Conservation (phyloP, 2,888 invertebrate genomes). For the Tuberolachnus salignus region DNA sequence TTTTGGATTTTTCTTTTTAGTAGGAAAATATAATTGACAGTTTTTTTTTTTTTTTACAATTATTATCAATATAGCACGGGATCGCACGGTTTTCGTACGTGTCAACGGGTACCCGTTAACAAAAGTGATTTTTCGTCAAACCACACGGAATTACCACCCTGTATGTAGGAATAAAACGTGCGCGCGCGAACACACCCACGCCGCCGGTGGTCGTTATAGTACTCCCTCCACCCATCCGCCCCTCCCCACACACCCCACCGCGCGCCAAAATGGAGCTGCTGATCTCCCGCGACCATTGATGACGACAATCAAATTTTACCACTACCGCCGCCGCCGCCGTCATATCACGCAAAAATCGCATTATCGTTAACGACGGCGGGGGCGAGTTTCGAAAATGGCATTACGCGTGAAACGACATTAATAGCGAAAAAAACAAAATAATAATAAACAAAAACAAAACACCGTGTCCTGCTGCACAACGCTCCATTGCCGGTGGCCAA, state of each 20-base stretch:
- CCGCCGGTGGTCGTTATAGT: constrained; percentile 7
- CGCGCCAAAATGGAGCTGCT: background rate
- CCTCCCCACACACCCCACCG: background rate
- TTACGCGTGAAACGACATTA: background rate
- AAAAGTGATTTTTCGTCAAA: no score
- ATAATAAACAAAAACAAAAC: background rate
- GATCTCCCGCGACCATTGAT: constrained; percentile 23
- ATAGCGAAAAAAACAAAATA: background rate
- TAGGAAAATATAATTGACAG: no score
- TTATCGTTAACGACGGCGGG: constrained; percentile 1
- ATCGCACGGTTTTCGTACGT: no score
- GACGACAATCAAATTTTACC: constrained; percentile 18
- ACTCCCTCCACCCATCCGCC: background rate
- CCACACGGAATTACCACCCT: no score
- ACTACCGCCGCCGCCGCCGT: background rate
- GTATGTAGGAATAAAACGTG: background rate
- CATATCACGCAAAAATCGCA: background rate
- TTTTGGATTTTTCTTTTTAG: no score
- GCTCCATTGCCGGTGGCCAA: background rate
- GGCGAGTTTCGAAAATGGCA: background rate
- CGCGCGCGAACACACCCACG: background rate
- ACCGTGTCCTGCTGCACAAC: background rate
- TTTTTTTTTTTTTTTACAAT: no score
- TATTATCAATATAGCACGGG: no score
- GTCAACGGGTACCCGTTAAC: no score